Conservation (phyloP, 2,113 vertebrate species). For the mouse (Mus musculus) region DNA sequence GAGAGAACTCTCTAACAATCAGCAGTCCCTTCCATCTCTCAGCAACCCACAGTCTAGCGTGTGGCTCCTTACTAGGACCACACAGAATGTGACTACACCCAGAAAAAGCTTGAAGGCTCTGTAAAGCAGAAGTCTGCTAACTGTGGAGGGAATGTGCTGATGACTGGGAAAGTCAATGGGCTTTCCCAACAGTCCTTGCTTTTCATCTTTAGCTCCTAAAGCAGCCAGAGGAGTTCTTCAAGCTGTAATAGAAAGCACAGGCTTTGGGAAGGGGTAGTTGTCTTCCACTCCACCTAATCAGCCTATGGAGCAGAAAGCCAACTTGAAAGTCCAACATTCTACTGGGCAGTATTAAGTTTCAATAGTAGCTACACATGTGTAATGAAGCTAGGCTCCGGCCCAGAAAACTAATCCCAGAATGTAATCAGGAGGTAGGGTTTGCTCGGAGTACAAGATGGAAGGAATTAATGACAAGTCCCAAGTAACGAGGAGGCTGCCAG, state of each 20-base stretch:
- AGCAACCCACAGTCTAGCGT: neutral
- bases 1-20: neutral
- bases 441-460: constrained; percentile 66
- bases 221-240: constrained; percentile 40
- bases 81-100: constrained; percentile 40
- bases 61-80: constrained; percentile 48
- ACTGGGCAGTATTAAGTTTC: constrained; percentile 67
- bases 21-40: neutral
- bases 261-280: constrained; percentile 52
- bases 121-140: constrained; percentile 32
- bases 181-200: constrained; percentile 4
- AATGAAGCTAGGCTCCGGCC: constrained; percentile 57
- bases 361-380: constrained; percentile 72
- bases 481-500: constrained; percentile 39
- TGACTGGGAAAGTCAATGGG: neutral
- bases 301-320: constrained; percentile 52
- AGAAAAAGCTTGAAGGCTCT: constrained; percentile 38
- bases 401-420: constrained; percentile 69
- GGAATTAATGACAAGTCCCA: constrained; percentile 73
- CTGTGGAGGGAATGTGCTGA: constrained; percentile 48
- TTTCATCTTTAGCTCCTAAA: constrained; percentile 48
- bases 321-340: constrained; percentile 43
- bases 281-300: constrained; percentile 36
- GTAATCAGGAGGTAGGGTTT: constrained; percentile 71
- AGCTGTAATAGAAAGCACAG: constrained; percentile 21